Conservation (phyloP, 2,113 vertebrate genomes). For the Calypte anna region DNA sequence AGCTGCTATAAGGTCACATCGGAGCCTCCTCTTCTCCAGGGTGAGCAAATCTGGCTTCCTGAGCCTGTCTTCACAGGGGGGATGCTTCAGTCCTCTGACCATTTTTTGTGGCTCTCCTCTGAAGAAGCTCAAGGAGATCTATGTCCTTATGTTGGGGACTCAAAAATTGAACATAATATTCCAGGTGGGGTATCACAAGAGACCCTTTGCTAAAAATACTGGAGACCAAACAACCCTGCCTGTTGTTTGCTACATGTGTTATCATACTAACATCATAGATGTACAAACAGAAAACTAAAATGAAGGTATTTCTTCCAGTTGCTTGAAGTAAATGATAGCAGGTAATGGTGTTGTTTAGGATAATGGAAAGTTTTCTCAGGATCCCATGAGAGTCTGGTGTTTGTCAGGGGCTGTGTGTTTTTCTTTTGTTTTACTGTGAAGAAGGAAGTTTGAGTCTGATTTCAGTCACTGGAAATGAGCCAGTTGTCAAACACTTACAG, state of each 20-base stretch:
- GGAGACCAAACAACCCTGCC: rapidly evolving
- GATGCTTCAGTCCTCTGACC: too few relatives aligned
- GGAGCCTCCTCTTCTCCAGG: too few relatives aligned
- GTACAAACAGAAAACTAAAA: not conserved
- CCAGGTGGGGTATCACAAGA: too few relatives aligned
- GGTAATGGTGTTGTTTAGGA: not conserved
- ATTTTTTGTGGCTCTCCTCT: too few relatives aligned
- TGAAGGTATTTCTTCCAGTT: not conserved
- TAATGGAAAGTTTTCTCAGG: not conserved
- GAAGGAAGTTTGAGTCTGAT: not conserved
- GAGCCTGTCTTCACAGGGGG: too few relatives aligned
- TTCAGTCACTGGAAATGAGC: not conserved
- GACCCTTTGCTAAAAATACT: rapidly evolving
- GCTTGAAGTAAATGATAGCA: not conserved
- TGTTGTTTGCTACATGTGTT: rapidly evolving
- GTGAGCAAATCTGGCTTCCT: too few relatives aligned
- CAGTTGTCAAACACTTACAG: not conserved
- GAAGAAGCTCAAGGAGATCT: too few relatives aligned
- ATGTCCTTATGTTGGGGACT: too few relatives aligned
- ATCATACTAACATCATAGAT: rapidly evolving
- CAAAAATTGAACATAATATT: too few relatives aligned
- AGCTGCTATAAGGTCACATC: too few relatives aligned
- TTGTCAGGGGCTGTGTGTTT: not conserved
- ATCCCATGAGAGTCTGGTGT: not conserved
- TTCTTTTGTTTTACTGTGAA: not conserved